A percentile compares a stretch with the other conserved stretches of the same genome.
Conservation (phyloP, 2,797 vertebrate genomes). For the Pempheris klunzingeri region DNA sequence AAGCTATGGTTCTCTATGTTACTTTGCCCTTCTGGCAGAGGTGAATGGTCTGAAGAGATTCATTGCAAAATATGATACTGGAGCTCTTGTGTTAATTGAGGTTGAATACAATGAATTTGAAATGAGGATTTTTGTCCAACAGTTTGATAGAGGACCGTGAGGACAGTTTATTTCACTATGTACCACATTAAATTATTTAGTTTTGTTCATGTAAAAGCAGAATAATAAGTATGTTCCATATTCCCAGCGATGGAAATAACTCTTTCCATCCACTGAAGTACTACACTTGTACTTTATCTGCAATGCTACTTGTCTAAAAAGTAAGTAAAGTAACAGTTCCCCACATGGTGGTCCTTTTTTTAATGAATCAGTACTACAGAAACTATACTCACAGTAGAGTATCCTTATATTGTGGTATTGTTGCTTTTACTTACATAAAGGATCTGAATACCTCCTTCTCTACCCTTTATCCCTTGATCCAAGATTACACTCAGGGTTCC, state of each 20-base stretch:
- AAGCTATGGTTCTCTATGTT: conserved; percentile 10
- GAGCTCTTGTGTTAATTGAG: neutral
- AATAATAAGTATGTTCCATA: neutral
- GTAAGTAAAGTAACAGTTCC: too few relatives aligned
- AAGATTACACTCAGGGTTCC: conserved; percentile 17
- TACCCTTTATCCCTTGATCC: conserved; percentile 20
- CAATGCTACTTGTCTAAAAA: too few relatives aligned
- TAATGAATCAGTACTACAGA: neutral
- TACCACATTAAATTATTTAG: neutral
- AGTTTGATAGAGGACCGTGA: neutral
- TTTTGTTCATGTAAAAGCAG: neutral
- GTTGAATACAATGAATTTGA: neutral
- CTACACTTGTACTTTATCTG: too few relatives aligned
- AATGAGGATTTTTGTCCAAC: neutral
- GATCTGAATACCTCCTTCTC: conserved; percentile 1
- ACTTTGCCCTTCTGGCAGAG: neutral
- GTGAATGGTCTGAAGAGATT: conserved; percentile 12
- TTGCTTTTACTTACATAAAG: neutral
- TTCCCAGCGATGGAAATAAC: neutral
- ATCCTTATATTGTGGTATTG: neutral
- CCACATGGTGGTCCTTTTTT: too few relatives aligned
- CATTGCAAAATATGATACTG: neutral
- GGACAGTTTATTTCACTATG: neutral
- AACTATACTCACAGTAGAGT: neutral
- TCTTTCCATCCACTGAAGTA: too few relatives aligned